Percentiles rank a stretch among this genome's conserved stretches.
phyloP scores from a whole-genome alignment of 2,888 invertebrate species.

The Griposia aprilina region DNA sequence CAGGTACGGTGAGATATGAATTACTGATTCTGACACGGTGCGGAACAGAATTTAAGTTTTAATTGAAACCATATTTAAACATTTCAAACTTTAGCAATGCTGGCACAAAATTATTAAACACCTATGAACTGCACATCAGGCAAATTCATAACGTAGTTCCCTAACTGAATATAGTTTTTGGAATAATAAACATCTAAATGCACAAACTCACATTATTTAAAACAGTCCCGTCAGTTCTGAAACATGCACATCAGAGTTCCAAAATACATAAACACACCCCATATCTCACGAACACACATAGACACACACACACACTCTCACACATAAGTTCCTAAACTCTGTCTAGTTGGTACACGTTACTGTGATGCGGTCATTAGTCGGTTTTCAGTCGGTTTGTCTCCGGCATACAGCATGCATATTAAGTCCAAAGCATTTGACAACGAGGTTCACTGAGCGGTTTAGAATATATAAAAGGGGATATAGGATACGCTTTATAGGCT shows the following conservation, averaged over 20 bases:
- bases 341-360: neutral
- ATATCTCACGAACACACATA: neutral
- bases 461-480: neutral
- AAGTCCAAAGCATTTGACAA: slow-evolving; percentile 1
- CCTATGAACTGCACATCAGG: neutral
- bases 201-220: neutral
- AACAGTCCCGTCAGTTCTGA: neutral
- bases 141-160: neutral
- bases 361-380: slow-evolving; percentile 3
- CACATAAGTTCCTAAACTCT: slow-evolving; percentile 7
- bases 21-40: neutral
- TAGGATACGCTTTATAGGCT: neutral
- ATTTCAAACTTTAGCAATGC: neutral
- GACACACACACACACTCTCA: neutral
- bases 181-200: neutral
- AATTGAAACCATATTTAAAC: neutral
- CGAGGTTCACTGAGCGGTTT: neutral
- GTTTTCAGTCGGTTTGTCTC: slow-evolving; percentile 1
- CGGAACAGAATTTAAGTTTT: neutral
- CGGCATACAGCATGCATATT: slow-evolving; percentile 11
- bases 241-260: slow-evolving; percentile 17
- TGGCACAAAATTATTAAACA: neutral
- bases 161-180: slow-evolving; percentile 5
- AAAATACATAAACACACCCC: neutral
- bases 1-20: neutral